Base-by-base conservation (phyloP, 2,888 invertebrate genomes). In the Xanthorhoe designata region DNA sequence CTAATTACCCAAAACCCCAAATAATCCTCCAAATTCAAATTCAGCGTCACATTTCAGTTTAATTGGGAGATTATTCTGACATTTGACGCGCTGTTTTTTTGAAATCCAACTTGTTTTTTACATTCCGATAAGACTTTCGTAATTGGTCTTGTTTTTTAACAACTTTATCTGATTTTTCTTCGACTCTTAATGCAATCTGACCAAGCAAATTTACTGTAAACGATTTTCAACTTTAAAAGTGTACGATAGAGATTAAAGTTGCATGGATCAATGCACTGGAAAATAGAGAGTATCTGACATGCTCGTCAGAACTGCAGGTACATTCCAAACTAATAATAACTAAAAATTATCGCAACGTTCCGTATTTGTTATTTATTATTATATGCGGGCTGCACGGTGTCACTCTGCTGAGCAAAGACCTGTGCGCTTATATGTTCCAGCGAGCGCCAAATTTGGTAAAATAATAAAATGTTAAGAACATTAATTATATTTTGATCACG, bases 131-230 rank as follows among this genome's bases (percentile, higher is more conserved):
- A 89, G 86, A 79, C 81, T 74, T 78, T 79, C 84, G 89, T 91
- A 92, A 92, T 92, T 92, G 91, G 87, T 75, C 76, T 78, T 89
- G 91, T 90, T 93, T 93, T 93, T 93, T 92, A 92, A 87, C 87
- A 75, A 77, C 79, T 84, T 83, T 90, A 92, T 93, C 92, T 83
- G 91, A 92, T 90, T 86, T 84, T 85, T 84, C 84, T 81, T 60
- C 52, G 62, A 60, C 64, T 52, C 55, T 42, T 70, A 72, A 70
- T 75, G 42, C 77, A 76, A 79, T 81, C 82, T 86, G 84, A 87
- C 85, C 83, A 80, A 80, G 80, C 78, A 74, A 73, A 70, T 52
- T 9, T 35, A n/a, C 38, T 29, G 6, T 67, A 73, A 56, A 0
- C 47, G 9, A 85, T 70, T 79, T 71, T 73, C 10, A 58, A 77